A percentile compares a stretch with the other conserved stretches of the same genome.
phyloP scores from a whole-genome alignment of 2,888 invertebrate species.

The Teinopalpus imperialis region DNA sequence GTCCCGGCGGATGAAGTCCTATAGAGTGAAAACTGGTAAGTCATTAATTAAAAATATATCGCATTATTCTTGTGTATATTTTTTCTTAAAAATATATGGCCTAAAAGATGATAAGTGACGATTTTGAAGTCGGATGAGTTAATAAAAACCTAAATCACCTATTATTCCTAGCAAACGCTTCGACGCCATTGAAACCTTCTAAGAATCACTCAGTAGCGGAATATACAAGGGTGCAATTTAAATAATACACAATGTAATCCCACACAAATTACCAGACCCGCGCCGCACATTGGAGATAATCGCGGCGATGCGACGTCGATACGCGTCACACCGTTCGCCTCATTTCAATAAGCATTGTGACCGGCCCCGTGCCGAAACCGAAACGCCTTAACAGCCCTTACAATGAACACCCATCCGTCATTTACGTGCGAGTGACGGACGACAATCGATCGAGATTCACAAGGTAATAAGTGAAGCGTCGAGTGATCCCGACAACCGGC shows the following conservation, averaged over 20 bases:
- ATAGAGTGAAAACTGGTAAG: too few relatives aligned
- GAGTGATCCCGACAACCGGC: slow-evolving; percentile 57
- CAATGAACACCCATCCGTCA: slow-evolving; percentile 65
- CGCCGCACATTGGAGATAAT: slow-evolving; percentile 64
- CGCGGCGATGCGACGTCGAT: slow-evolving; percentile 65
- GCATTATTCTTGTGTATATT: too few relatives aligned
- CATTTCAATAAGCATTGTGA: slow-evolving; percentile 76
- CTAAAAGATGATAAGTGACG: too few relatives aligned
- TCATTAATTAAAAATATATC: too few relatives aligned
- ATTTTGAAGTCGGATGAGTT: background rate
- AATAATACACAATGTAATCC: slow-evolving; percentile 69
- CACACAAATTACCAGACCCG: slow-evolving; percentile 65
- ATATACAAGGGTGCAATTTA: slow-evolving; percentile 48
- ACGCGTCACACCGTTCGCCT: slow-evolving; percentile 51
- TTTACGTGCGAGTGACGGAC: slow-evolving; percentile 61
- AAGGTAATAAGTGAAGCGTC: slow-evolving; percentile 60
- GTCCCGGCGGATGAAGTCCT: too few relatives aligned
- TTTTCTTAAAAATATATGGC: too few relatives aligned
- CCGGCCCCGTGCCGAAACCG: slow-evolving; percentile 36
- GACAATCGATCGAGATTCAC: slow-evolving; percentile 64
- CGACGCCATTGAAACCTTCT: slow-evolving; percentile 14
- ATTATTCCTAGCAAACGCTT: background rate
- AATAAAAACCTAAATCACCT: background rate
- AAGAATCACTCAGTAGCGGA: slow-evolving; percentile 37
- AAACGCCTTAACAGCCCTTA: slow-evolving; percentile 57